Evolutionary conservation across 2,888 invertebrate genomes (phyloP), one percentile per base, ranked within the genome.

Genomic region (Melipona bicolor): DNA sequence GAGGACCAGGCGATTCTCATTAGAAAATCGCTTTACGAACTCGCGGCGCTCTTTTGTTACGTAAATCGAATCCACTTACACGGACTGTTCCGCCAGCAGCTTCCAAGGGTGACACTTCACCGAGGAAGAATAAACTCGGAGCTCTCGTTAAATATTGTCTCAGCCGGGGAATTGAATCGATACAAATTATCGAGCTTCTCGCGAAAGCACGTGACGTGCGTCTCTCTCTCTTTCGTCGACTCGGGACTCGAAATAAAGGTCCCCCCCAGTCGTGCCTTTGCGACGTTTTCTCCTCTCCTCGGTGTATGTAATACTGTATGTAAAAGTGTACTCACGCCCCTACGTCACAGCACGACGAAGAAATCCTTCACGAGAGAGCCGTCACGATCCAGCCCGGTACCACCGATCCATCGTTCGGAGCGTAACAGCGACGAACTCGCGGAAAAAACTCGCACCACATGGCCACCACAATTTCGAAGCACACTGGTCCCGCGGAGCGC

Each of bases 11-110:
- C 17, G 36, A 21, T 61, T 43, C 36, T 17, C 54, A 6, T 36
- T 52, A 54, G 71, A 59, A 54, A 50, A 54, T 79, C 70, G 65
- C 76, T 80, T 32, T n/a, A 24, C 24, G 17, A 56, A 27, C 86
- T 86, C 85, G 86, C 82, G 82, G 88, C 79, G 52, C 82, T 79
- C 88, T 87, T 88, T 89, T 82, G 84, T 88, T 68, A 79, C 77
- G 73, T 76, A 89, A 91, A 91, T 91, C 87, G 85, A 77, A 88
- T 86, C 86, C 74, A 36, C 77, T 81, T 67, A 36, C 43, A 62
- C 73, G 62, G 9, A 50, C n/a, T 54, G 17, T 52, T 32, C 79
- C 24, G 56, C 52, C 68, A 32, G 15, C 32, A 74, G 50, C 52
- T 61, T 73, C 32, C 21, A 21, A 50, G 19, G 21, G 56, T 49